These are phyloP conservation scores for Melinaea marsaeus DNA, from an alignment of 2,888 invertebrate genomes.

Conservation along the genomic window DNA sequence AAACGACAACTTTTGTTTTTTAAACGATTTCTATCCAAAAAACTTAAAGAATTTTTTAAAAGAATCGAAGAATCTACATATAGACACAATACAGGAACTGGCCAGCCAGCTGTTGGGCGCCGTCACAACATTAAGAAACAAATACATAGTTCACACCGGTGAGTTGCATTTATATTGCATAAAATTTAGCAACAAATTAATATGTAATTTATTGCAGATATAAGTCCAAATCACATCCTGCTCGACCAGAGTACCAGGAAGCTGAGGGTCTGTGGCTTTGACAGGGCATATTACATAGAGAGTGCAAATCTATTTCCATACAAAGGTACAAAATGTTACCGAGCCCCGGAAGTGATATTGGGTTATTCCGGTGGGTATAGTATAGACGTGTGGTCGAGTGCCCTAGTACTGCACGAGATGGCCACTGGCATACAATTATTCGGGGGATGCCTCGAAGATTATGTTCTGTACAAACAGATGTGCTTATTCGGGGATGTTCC, in stretches of 20 bases:
- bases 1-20: constrained; percentile 40
- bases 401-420: constrained; percentile 56
- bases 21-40: constrained; percentile 54
- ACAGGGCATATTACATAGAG: constrained; percentile 38
- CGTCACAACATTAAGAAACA: constrained; percentile 43
- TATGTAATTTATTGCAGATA: constrained; percentile 46
- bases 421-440: constrained; percentile 44
- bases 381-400: constrained; percentile 60
- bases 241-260: constrained; percentile 38
- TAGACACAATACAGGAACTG: constrained; percentile 45
- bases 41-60: constrained; percentile 43
- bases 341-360: constrained; percentile 58
- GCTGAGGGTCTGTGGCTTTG: constrained; percentile 59
- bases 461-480: constrained; percentile 50
- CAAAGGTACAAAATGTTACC: constrained; percentile 44
- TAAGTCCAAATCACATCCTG: constrained; percentile 56
- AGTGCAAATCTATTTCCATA: constrained; percentile 28
- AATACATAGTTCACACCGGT: constrained; percentile 56
- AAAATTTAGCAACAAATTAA: constrained; percentile 7
- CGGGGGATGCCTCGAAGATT: constrained; percentile 41
- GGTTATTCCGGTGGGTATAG: constrained; percentile 44
- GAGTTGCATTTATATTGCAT: constrained; percentile 14
- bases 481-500: constrained; percentile 44
- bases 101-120: constrained; percentile 52
- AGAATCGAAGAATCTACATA: constrained; percentile 38